Conservation (phyloP, 2,797 vertebrate species). For the Clarias pachynema region DNA sequence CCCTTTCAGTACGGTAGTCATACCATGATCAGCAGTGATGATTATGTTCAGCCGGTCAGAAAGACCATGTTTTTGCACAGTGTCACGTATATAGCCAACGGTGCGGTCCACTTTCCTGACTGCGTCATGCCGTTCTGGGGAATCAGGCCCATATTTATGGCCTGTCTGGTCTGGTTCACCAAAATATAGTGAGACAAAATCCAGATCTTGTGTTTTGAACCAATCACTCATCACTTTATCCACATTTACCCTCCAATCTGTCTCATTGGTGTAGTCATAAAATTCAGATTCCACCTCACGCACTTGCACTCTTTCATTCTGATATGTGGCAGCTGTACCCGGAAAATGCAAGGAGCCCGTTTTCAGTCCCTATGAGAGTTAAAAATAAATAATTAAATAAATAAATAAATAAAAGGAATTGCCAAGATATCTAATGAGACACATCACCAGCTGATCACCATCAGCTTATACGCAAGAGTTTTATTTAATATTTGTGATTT, state of each 20-base stretch:
- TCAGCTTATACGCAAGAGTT: neutral
- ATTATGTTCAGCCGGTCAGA: slow-evolving; percentile 74
- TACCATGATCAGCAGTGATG: slow-evolving; percentile 82
- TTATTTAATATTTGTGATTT: neutral
- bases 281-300: slow-evolving; percentile 65
- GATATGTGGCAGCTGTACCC: slow-evolving; percentile 76
- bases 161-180: slow-evolving; percentile 79
- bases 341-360: slow-evolving; percentile 83
- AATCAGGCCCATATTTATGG: slow-evolving; percentile 78
- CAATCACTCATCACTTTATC: slow-evolving; percentile 72
- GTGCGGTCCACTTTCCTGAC: slow-evolving; percentile 79
- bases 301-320: slow-evolving; percentile 62
- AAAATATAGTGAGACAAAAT: slow-evolving; percentile 83
- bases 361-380: slow-evolving; percentile 76
- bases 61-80: slow-evolving; percentile 59
- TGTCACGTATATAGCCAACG: slow-evolving; percentile 73
- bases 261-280: slow-evolving; percentile 75
- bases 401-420: neutral
- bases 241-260: slow-evolving; percentile 73
- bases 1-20: slow-evolving; percentile 69
- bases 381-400: neutral
- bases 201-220: slow-evolving; percentile 68
- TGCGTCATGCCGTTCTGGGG: slow-evolving; percentile 68
- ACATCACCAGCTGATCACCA: neutral
- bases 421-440: neutral